Evolutionary conservation across 2,888 invertebrate genomes (phyloP).

Genomic region (Hydrotaea cyrtoneurina): DNA sequence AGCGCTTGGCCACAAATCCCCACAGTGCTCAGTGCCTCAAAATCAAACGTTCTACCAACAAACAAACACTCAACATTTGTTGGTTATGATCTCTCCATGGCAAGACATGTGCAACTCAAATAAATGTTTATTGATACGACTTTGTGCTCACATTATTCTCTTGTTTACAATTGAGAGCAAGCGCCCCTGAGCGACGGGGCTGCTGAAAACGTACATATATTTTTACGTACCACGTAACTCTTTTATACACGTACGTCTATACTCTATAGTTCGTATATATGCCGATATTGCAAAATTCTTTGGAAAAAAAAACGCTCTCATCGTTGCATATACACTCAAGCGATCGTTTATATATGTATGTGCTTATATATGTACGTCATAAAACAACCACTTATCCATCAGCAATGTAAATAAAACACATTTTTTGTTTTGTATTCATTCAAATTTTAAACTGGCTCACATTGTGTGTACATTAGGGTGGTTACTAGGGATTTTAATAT

Average conservation of each 20-base stretch:
- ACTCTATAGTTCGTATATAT: background rate
- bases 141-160: no score
- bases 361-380: background rate
- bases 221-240: no score
- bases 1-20: background rate
- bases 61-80: slow-evolving; percentile 19
- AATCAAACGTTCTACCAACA: background rate
- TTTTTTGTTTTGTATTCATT: background rate
- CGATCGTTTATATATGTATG: background rate
- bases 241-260: no score
- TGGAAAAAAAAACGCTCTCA: background rate
- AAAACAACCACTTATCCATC: background rate
- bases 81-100: slow-evolving; percentile 6
- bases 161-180: slow-evolving; percentile 33
- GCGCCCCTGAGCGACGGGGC: no score
- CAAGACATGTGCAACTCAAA: slow-evolving; percentile 27
- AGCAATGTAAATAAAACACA: background rate
- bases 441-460: background rate
- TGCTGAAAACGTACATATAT: no score
- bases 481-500: no score
- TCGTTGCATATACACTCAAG: background rate
- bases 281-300: background rate
- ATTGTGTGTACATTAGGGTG: background rate
- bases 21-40: background rate
- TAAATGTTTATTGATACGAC: background rate